These are phyloP conservation scores for Ridgeia piscesae DNA, from an alignment of 1,140 invertebrate species.

Conservation along the genomic window DNA sequence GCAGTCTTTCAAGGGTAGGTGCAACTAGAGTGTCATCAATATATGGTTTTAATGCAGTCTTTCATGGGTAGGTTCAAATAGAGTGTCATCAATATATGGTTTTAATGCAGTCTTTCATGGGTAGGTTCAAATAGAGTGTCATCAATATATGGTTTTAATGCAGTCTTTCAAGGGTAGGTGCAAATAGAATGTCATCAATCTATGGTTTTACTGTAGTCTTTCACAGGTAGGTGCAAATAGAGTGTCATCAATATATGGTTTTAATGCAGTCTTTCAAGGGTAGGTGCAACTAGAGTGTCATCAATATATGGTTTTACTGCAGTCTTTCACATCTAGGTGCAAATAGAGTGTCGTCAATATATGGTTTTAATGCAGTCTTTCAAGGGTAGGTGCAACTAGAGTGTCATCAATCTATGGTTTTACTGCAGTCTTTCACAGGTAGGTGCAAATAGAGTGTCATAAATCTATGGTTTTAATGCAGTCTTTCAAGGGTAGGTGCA, in stretches of 20 bases:
- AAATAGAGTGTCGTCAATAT: constrained; percentile 63
- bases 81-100: not conserved
- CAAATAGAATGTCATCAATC: not conserved
- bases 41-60: constrained; percentile 59
- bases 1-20: constrained; percentile 34
- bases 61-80: constrained; percentile 39
- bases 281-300: constrained; percentile 16
- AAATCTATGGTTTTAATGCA: constrained; percentile 60
- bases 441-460: constrained; percentile 63
- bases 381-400: constrained; percentile 32
- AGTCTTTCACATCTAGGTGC: constrained; percentile 37
- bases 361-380: constrained; percentile 60
- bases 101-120: not conserved
- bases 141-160: constrained; percentile 61
- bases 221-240: constrained; percentile 57
- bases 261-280: constrained; percentile 57
- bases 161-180: constrained; percentile 47
- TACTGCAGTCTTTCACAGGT: not conserved
- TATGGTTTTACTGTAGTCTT: not conserved
- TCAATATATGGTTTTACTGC: not conserved
- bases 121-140: constrained; percentile 62
- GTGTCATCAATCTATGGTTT: not conserved
- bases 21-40: constrained; percentile 63
- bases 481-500: constrained; percentile 44
- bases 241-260: constrained; percentile 61